Percentiles rank a stretch among this genome's conserved stretches.
These are phyloP conservation scores for Sebastolobus alascanus DNA, from an alignment of 2,797 vertebrate genomes.

Conservation along the genomic window DNA sequence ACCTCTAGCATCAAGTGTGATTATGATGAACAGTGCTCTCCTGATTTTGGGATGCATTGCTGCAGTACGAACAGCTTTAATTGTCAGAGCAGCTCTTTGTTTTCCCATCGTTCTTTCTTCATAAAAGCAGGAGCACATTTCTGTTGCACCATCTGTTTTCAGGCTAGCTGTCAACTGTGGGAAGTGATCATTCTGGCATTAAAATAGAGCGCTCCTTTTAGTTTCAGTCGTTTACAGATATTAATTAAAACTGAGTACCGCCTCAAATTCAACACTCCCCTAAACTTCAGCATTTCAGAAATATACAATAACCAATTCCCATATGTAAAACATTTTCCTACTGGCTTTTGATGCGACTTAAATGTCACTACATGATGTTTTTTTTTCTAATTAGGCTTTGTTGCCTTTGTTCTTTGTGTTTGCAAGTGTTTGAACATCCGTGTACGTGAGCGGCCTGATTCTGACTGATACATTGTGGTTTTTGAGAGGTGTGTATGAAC, in stretches of 20 bases:
- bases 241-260: slow-evolving; percentile 48
- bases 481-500: slow-evolving; percentile 36
- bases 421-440: slow-evolving; percentile 29
- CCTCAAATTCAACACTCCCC: slow-evolving; percentile 18
- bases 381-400: slow-evolving; percentile 19
- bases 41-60: slow-evolving; percentile 36
- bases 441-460: slow-evolving; percentile 41
- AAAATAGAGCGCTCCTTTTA: slow-evolving; percentile 59
- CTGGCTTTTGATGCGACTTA: not conserved
- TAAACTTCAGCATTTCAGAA: slow-evolving; percentile 14
- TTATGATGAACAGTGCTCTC: slow-evolving; percentile 52
- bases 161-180: slow-evolving; percentile 72
- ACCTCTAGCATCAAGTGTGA: slow-evolving; percentile 53
- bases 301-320: not conserved
- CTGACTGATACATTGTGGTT: slow-evolving; percentile 41
- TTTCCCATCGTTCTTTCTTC: slow-evolving; percentile 62
- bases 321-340: not conserved
- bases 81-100: slow-evolving; percentile 72
- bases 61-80: slow-evolving; percentile 53
- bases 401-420: slow-evolving; percentile 25
- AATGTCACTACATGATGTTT: not conserved
- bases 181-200: slow-evolving; percentile 67
- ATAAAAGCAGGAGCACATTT: slow-evolving; percentile 69
- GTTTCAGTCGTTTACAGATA: slow-evolving; percentile 36
- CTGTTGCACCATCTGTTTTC: slow-evolving; percentile 81